These are phyloP conservation scores for Hofmannophila pseudospretella DNA, from an alignment of 2,888 invertebrate genomes.

Conservation along the genomic window DNA sequence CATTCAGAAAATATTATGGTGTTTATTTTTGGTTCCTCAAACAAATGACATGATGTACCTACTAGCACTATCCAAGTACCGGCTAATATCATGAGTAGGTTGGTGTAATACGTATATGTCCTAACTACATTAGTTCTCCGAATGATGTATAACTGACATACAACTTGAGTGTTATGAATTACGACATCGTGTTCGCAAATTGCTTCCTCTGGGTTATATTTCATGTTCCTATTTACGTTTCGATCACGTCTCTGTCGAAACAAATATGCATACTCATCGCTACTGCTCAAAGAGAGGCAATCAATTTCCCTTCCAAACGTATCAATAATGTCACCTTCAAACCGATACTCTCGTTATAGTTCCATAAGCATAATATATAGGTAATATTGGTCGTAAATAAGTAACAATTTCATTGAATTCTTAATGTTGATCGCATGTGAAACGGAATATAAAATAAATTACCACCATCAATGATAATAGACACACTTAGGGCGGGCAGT, in stretches of 20 bases:
- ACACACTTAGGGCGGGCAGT: constrained; percentile 27
- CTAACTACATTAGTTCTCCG: no score
- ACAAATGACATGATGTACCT: no score
- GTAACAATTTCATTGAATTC: constrained; percentile 4
- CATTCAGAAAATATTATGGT: no score
- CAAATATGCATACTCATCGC: constrained; percentile 14
- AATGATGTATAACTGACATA: neutral
- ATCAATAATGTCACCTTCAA: constrained; percentile 5
- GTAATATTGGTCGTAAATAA: neutral
- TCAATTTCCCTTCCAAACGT: constrained; percentile 10
- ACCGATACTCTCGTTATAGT: neutral
- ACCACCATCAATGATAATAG: constrained; percentile 37
- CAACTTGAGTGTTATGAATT: neutral
- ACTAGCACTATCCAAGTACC: no score
- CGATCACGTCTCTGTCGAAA: constrained; percentile 9
- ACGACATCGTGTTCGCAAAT: constrained; percentile 5
- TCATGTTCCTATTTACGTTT: constrained; percentile 11
- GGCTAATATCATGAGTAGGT: no score
- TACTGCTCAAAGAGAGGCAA: constrained; percentile 7
- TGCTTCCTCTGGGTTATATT: constrained; percentile 5
- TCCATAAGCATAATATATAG: neutral
- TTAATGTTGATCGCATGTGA: constrained; percentile 23
- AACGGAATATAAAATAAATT: constrained; percentile 43
- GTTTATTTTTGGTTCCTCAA: no score
- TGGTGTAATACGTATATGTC: no score